Conservation (phyloP, 2,888 invertebrate genomes). For the Lasioglossum pauxillum region DNA sequence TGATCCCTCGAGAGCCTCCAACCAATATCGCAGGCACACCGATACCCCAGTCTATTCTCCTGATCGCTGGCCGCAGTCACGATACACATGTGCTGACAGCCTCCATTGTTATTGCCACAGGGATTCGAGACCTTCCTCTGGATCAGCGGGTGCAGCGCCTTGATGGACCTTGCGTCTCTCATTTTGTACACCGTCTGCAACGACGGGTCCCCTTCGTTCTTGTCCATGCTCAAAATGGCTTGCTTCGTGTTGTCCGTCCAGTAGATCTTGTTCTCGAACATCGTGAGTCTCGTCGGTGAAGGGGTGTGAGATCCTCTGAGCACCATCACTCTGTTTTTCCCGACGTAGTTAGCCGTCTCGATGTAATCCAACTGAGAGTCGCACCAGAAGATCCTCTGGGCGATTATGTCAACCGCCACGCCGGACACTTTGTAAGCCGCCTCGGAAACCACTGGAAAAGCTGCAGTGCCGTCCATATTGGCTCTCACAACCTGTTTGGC, state of each 20-base stretch:
- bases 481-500: slow-evolving; percentile 93
- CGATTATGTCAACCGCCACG: slow-evolving; percentile 95
- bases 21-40: slow-evolving; percentile 97
- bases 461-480: slow-evolving; percentile 97
- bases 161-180: slow-evolving; percentile 93
- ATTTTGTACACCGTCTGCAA: slow-evolving; percentile 93
- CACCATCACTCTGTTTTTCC: slow-evolving; percentile 92
- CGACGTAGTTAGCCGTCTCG: slow-evolving; percentile 97
- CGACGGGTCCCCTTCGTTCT: slow-evolving; percentile 92
- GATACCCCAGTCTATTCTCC: slow-evolving; percentile 89
- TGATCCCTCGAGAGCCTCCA: slow-evolving; percentile 91
- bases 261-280: slow-evolving; percentile 94
- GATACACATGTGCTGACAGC: slow-evolving; percentile 97
- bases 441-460: slow-evolving; percentile 93
- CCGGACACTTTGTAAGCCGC: slow-evolving; percentile 98
- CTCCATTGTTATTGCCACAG: slow-evolving; percentile 94
- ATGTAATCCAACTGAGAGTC: slow-evolving; percentile 98
- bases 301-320: slow-evolving; percentile 94
- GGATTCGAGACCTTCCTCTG: slow-evolving; percentile 91
- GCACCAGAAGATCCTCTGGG: slow-evolving; percentile 97
- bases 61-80: slow-evolving; percentile 90
- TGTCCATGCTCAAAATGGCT: slow-evolving; percentile 94
- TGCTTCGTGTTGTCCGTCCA: slow-evolving; percentile 97
- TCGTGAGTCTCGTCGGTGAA: slow-evolving; percentile 92
- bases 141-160: slow-evolving; percentile 91